Conservation (phyloP, 2,888 invertebrate genomes). For the Platerodrilus igneus region DNA sequence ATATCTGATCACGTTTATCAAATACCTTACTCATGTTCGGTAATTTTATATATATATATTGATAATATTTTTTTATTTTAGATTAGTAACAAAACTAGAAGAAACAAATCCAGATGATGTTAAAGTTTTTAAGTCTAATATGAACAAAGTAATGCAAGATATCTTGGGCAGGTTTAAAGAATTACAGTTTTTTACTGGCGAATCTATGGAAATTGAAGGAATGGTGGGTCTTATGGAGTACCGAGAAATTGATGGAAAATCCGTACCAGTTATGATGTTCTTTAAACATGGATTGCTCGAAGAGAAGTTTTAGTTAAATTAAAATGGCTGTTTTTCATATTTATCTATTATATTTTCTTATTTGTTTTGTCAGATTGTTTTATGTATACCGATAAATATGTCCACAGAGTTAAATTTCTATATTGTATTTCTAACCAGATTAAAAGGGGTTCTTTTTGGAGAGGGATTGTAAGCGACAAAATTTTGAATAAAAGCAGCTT, state of each 20-base stretch:
- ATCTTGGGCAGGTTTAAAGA: slow-evolving; percentile 87
- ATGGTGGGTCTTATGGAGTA: slow-evolving; percentile 93
- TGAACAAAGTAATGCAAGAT: slow-evolving; percentile 91
- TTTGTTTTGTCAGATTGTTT: slow-evolving; percentile 13
- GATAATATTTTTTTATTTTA: slow-evolving; percentile 48
- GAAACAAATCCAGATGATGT: slow-evolving; percentile 79
- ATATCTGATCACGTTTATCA: neutral
- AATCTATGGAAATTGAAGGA: slow-evolving; percentile 90
- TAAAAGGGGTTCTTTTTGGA: too few species aligned
- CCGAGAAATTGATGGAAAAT: slow-evolving; percentile 78
- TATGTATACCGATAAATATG: too few species aligned
- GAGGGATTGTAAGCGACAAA: too few species aligned
- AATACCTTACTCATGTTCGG: slow-evolving; percentile 1
- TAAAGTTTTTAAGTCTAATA: slow-evolving; percentile 83
- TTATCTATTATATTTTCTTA: slow-evolving; percentile 20
- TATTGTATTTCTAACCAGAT: too few species aligned
- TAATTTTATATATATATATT: slow-evolving; percentile 2
- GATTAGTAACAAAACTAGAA: slow-evolving; percentile 76
- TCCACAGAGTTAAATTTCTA: too few species aligned
- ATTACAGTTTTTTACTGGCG: slow-evolving; percentile 87
- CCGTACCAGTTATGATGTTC: slow-evolving; percentile 87
- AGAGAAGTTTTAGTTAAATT: slow-evolving; percentile 78
- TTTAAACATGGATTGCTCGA: slow-evolving; percentile 94
- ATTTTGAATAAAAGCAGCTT: too few species aligned
- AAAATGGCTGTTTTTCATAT: slow-evolving; percentile 19